These are phyloP conservation scores for Apteryx mantelli DNA, from an alignment of 2,113 vertebrate species.

Conservation along the genomic window DNA sequence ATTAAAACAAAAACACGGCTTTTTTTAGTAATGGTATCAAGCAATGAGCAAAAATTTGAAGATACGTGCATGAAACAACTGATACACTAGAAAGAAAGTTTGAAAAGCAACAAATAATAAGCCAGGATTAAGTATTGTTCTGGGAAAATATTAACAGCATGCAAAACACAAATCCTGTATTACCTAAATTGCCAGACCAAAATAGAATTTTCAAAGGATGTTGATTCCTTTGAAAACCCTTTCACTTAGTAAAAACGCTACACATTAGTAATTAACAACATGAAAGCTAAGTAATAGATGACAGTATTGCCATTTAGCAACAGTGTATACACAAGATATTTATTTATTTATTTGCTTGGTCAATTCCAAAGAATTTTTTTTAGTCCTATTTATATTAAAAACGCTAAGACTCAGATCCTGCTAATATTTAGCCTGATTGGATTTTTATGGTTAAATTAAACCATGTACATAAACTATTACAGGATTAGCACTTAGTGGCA, in stretches of 20 bases:
- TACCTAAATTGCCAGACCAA: neutral
- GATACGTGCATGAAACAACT: neutral
- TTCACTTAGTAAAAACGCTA: constrained; percentile 26
- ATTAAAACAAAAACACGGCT: neutral
- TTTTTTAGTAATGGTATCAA: constrained; percentile 6
- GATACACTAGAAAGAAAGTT: neutral
- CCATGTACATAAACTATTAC: neutral
- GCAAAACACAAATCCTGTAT: constrained; percentile 20
- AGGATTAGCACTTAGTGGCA: neutral
- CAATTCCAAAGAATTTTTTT: neutral
- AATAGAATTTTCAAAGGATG: constrained; percentile 47
- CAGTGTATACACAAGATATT: neutral
- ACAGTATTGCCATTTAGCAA: constrained; percentile 75
- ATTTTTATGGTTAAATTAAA: neutral
- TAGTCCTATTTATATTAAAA: neutral
- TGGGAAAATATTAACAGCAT: constrained; percentile 7
- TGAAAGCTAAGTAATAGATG: constrained; percentile 4
- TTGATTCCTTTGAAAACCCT: constrained; percentile 58
- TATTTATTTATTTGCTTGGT: neutral
- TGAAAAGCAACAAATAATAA: neutral
- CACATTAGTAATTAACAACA: constrained; percentile 41
- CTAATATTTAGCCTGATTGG: neutral
- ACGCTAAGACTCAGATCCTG: neutral
- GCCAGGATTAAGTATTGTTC: neutral
- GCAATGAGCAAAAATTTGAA: constrained; percentile 26